A percentile compares a stretch with the other conserved stretches of the same genome.
Evolutionary conservation across 2,888 invertebrate genomes (phyloP).

Genomic region (Steinernema hermaphroditum): DNA sequence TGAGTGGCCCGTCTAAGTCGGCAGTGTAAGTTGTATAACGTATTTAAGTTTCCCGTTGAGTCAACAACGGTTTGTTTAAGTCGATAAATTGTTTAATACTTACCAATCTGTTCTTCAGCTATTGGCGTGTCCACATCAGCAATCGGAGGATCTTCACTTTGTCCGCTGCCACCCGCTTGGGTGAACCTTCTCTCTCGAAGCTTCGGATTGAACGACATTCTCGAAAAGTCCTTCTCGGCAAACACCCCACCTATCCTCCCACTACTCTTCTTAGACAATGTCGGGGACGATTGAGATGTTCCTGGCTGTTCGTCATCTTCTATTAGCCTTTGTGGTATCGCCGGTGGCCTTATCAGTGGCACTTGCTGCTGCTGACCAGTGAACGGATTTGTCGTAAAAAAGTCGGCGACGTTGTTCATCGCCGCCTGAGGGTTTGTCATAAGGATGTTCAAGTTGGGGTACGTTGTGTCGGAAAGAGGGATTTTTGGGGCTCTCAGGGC

Average conservation of each 20-base stretch:
- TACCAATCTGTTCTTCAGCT: background rate
- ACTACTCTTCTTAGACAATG: constrained; percentile 16
- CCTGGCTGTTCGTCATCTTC: constrained; percentile 44
- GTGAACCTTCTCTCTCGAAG: constrained; percentile 39
- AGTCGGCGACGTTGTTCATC: constrained; percentile 26
- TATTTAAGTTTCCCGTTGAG: too few species aligned
- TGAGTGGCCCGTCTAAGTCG: too few species aligned
- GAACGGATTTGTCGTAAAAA: constrained; percentile 11
- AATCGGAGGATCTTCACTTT: constrained; percentile 1
- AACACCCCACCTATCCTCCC: constrained; percentile 41
- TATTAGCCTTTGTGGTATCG: constrained; percentile 30
- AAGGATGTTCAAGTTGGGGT: constrained; percentile 52
- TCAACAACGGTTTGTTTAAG: too few species aligned
- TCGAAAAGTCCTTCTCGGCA: constrained; percentile 57
- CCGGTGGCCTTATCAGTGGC: background rate
- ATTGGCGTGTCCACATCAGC: background rate
- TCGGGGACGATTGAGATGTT: constrained; percentile 34
- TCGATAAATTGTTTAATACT: too few species aligned
- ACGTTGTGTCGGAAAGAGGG: constrained; percentile 37
- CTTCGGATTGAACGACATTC: constrained; percentile 62
- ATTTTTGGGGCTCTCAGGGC: constrained; percentile 33
- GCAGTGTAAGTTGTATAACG: too few species aligned
- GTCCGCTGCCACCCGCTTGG: constrained; percentile 22
- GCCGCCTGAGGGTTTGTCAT: constrained; percentile 56
- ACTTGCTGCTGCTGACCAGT: constrained; percentile 5